Conservation (phyloP, 2,113 vertebrate species). For the Rhombomys opimus region DNA sequence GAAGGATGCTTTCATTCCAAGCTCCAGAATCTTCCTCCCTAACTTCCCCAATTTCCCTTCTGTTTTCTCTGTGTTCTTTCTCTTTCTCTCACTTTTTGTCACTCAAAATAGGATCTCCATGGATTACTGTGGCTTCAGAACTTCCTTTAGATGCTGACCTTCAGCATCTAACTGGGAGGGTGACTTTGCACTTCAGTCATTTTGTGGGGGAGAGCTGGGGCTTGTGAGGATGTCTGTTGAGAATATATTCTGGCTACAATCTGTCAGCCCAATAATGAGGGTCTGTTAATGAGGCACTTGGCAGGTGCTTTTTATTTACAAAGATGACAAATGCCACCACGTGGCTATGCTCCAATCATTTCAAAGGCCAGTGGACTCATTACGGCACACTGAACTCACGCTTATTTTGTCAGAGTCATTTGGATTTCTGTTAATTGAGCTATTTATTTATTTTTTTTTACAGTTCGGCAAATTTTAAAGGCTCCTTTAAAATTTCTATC, state of each 20-base stretch:
- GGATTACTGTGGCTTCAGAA: background rate
- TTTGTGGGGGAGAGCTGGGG: background rate
- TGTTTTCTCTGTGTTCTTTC: background rate
- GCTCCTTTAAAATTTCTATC: background rate
- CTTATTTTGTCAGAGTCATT: slow-evolving; percentile 8
- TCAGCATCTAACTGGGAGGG: background rate
- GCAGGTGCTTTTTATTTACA: slow-evolving; percentile 66
- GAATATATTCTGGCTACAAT: slow-evolving; percentile 57
- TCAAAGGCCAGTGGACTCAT: slow-evolving; percentile 60
- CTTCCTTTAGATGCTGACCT: background rate
- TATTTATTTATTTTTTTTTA: background rate
- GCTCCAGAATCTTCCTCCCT: background rate
- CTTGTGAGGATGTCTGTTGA: slow-evolving; percentile 29
- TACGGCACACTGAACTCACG: background rate
- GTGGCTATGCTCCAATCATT: slow-evolving; percentile 55
- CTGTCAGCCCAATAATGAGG: slow-evolving; percentile 62
- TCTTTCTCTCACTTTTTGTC: background rate
- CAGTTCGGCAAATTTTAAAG: background rate
- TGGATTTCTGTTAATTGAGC: slow-evolving; percentile 55
- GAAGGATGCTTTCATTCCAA: background rate
- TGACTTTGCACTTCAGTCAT: slow-evolving; percentile 49
- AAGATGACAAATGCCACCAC: slow-evolving; percentile 62
- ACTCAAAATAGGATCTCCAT: background rate
- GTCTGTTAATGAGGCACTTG: slow-evolving; percentile 62
- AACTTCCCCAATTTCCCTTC: background rate